Evolutionary conservation across 2,113 vertebrate species (phyloP), one percentile per base, ranked within the genome.

Genomic region (Tetrax tetrax): DNA sequence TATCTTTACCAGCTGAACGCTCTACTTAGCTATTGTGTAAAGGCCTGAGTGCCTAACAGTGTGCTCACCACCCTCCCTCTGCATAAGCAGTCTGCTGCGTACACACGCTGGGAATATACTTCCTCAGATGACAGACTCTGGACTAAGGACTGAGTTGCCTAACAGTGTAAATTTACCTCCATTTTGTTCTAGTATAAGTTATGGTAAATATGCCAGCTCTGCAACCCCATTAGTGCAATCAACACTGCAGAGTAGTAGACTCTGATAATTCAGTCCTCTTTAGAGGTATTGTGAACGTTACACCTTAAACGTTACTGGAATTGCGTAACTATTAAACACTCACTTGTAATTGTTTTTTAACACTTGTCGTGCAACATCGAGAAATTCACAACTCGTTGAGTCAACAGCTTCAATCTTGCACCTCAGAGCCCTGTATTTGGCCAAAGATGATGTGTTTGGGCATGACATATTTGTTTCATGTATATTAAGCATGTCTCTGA

Each of bases 351-450:
- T 90, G 53, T 93, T 95, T 82, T 96, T 87, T 31, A 97, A 45
- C 28, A 98, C 2, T n/a, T 94, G 97, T 41, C 95, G n/a, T 66
- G 80, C 87, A 95, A 99, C 88, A 14, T 23, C 91, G 60, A 37
- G 87, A 91, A 98, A 99, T 94, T 99, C 98, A 6, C 96, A 72
- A 80, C 96, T 97, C 29, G 77, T 59, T 15, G 95, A 48, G 45
- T 98, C 83, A 83, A 99, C 87, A 5, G 72, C 54, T 74, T 99
- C 98, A 50, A 98, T 97, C 95, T 98, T 98, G 97, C 99, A 99
- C 78, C 98, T 98, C 92, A 99, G 97, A 66, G 99, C 98, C 43
- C 87, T 97, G 94, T 98, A 99, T 96, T 99, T 99, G 59, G 98
- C 98, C 96, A 99, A 65, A 77, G 96, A 98, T 50, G 98, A 97